Conservation (phyloP, 92 coral and sea anemone genomes). For the Epizoanthus rinbou region DNA sequence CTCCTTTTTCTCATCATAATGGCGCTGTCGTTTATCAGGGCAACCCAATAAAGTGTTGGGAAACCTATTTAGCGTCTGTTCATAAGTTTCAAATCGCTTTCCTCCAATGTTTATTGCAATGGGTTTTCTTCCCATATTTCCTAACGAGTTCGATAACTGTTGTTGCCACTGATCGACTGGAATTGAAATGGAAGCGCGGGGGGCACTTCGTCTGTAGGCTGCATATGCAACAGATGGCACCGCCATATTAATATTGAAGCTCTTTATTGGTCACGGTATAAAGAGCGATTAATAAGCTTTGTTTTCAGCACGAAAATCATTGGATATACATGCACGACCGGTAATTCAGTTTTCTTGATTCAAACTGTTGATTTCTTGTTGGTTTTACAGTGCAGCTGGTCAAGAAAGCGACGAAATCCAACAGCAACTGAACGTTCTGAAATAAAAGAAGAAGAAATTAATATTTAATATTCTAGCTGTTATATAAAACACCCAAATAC, state of each 20-base stretch:
- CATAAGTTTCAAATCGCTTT: slow-evolving; percentile 87
- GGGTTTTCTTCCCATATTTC: slow-evolving; percentile 53
- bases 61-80: slow-evolving; percentile 78
- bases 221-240: slow-evolving; percentile 44
- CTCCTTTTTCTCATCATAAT: slow-evolving; percentile 73
- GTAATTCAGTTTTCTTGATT: slow-evolving; percentile 21
- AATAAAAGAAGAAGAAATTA: slow-evolving; percentile 7
- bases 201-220: slow-evolving; percentile 33
- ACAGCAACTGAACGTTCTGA: slow-evolving; percentile 11
- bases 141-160: slow-evolving; percentile 35
- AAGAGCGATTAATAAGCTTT: neutral
- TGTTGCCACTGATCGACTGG: slow-evolving; percentile 44
- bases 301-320: slow-evolving; percentile 8
- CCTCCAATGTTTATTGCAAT: slow-evolving; percentile 91
- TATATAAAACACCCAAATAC: neutral
- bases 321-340: neutral
- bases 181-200: slow-evolving; percentile 16
- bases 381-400: slow-evolving; percentile 8
- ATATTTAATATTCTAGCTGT: slow-evolving; percentile 25
- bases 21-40: slow-evolving; percentile 72
- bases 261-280: slow-evolving; percentile 20
- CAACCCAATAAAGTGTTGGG: slow-evolving; percentile 93
- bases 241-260: slow-evolving; percentile 16
- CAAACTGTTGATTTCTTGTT: neutral
- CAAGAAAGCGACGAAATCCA: neutral